A percentile compares a stretch with the other conserved stretches of the same genome.
These are phyloP conservation scores for Physocephala rufipes DNA, from an alignment of 2,888 invertebrate species.

Conservation along the genomic window DNA sequence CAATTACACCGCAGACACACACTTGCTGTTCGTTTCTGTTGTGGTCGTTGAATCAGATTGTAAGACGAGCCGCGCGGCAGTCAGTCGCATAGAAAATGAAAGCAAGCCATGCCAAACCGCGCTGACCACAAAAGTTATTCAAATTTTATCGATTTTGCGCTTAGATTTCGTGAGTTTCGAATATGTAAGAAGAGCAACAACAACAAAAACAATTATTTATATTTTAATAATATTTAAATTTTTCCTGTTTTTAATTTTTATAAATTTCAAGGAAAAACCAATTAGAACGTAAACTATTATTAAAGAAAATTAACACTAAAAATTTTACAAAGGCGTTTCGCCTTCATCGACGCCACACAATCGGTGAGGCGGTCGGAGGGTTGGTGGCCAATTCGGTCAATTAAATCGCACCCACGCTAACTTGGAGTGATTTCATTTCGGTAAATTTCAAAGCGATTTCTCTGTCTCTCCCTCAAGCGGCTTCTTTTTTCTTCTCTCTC, in stretches of 20 bases:
- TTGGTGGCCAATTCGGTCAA: background rate
- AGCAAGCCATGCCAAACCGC: slow-evolving; percentile 15
- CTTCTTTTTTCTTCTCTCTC: no score
- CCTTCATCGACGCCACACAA: background rate
- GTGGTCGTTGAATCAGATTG: slow-evolving; percentile 29
- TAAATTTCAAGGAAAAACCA: no score
- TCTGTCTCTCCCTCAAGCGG: no score
- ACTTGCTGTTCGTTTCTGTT: slow-evolving; percentile 1
- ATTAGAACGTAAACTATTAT: no score
- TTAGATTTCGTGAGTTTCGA: slow-evolving; percentile 41
- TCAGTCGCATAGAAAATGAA: slow-evolving; percentile 17
- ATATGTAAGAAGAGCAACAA: background rate
- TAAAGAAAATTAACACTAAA: background rate
- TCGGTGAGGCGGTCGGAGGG: background rate
- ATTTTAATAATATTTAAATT: slow-evolving; percentile 5
- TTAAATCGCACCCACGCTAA: background rate
- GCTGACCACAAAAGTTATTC: slow-evolving; percentile 57
- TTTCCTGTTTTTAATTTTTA: no score
- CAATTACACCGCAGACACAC: background rate
- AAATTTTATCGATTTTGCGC: slow-evolving; percentile 62
- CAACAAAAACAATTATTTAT: slow-evolving; percentile 17
- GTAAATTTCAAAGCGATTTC: no score
- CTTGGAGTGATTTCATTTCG: background rate
- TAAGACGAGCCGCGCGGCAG: slow-evolving; percentile 15
- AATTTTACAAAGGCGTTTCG: no score